These are phyloP conservation scores for Trididemnum nubilum DNA, from an alignment of 23 tunicate genomes.

Conservation along the genomic window DNA sequence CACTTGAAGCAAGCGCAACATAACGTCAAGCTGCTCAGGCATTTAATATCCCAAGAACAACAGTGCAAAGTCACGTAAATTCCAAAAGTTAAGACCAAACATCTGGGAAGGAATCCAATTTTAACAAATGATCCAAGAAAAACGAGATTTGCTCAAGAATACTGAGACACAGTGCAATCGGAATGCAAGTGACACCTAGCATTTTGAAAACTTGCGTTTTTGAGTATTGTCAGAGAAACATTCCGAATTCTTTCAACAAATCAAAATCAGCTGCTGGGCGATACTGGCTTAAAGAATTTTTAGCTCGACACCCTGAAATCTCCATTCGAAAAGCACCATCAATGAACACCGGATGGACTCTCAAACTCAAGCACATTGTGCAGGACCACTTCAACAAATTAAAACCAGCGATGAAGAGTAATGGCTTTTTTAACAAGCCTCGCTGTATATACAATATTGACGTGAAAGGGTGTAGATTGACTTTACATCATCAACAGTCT, in stretches of 20 bases:
- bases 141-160: conserved; percentile 11
- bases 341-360: conserved; percentile 31
- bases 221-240: conserved; percentile 29
- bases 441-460: conserved; percentile 24
- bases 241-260: conserved; percentile 20
- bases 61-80: conserved; percentile 31
- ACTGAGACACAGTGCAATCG: conserved; percentile 13
- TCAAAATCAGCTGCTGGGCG: conserved; percentile 32
- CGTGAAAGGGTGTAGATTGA: conserved; percentile 32
- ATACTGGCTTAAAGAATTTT: conserved; percentile 3
- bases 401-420: conserved; percentile 2
- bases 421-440: conserved; percentile 24
- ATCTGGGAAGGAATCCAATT: conserved; percentile 33
- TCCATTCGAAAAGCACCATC: conserved; percentile 29
- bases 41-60: conserved; percentile 28
- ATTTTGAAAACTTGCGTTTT: conserved; percentile 29
- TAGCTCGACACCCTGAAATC: conserved; percentile 16
- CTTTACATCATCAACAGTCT: conserved; percentile 30
- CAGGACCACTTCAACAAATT: conserved; percentile 26
- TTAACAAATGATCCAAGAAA: conserved; percentile 28
- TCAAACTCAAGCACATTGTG: conserved; percentile 36
- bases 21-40: conserved; percentile 12
- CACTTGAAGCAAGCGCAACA: conserved; percentile 31
- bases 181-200: conserved; percentile 24
- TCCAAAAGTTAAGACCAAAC: conserved; percentile 6